phyloP scores from a whole-genome alignment of 2,888 invertebrate genomes.

The Hofmannophila pseudospretella region DNA sequence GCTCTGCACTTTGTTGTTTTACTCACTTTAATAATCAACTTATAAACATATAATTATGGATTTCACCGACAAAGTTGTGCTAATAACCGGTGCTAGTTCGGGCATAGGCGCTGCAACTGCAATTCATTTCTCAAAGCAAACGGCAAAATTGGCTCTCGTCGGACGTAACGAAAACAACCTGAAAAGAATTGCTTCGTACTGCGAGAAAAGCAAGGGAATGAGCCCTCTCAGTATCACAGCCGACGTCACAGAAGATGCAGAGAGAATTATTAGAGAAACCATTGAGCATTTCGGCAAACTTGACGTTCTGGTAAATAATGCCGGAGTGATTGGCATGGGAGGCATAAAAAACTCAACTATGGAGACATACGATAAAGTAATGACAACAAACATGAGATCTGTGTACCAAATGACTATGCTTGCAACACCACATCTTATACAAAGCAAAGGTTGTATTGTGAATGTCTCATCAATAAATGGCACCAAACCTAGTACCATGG shows the following conservation, averaged over 20 bases:
- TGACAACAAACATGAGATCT: slow-evolving; percentile 90
- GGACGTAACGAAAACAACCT: slow-evolving; percentile 67
- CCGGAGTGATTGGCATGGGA: slow-evolving; percentile 87
- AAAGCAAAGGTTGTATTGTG: slow-evolving; percentile 89
- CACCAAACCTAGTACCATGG: slow-evolving; percentile 79
- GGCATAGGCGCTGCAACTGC: slow-evolving; percentile 87
- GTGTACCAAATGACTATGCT: slow-evolving; percentile 89
- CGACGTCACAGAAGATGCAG: slow-evolving; percentile 82
- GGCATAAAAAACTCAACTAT: slow-evolving; percentile 88
- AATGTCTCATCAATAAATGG: slow-evolving; percentile 95
- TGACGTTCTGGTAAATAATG: slow-evolving; percentile 91
- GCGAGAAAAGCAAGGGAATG: slow-evolving; percentile 74
- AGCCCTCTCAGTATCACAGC: slow-evolving; percentile 78
- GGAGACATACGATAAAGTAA: slow-evolving; percentile 89
- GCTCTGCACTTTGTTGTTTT: too few relatives aligned
- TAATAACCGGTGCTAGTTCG: slow-evolving; percentile 85
- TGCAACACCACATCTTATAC: slow-evolving; percentile 88
- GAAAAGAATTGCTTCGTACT: slow-evolving; percentile 56
- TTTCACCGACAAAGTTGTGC: slow-evolving; percentile 78
- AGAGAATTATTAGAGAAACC: slow-evolving; percentile 82
- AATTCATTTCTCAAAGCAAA: slow-evolving; percentile 80
- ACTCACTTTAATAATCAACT: too few relatives aligned
- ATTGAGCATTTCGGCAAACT: slow-evolving; percentile 83
- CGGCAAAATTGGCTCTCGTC: slow-evolving; percentile 80
- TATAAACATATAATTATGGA: slow-evolving; percentile 75